Evolutionary conservation across 2,797 vertebrate species (phyloP), one percentile per base, ranked within the genome.

Genomic region (Danio jaintianensis): DNA sequence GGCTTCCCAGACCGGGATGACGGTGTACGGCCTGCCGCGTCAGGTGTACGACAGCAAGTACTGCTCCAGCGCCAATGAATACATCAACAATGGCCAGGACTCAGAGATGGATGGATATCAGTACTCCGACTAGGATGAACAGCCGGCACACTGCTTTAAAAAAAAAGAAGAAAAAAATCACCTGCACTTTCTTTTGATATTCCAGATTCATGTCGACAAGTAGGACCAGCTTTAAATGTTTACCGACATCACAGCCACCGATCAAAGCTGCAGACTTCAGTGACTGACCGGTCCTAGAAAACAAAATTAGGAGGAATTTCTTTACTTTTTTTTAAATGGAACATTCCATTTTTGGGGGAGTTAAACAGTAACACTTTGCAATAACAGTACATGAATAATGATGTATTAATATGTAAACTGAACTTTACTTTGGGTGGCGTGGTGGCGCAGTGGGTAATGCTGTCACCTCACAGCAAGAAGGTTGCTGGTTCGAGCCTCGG

Each of bases 31-130:
- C 76, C 95, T 96, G 18, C 95, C 95, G 0, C 96, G 97, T 55
- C 97, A 98, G 91, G 96, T 98, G 71, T 98, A 93, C 0, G 97
- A 98, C 91, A 95, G 94, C 91, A 98, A 98, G 79, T 98, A 98
- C 93, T 99, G 97, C 92, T 20, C 88, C 91, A 92, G 89, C 88
- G 93, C 83, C 0, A 93, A 93, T 10, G 81, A 87, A 79, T 91
- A 86, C 88, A 92, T 86, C 6, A 86, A 92, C 89, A 90, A 94
- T 36, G 94, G 91, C 0, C 90, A 90, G 0, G 92, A 92, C 55
- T 86, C 85, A 2, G 88, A 94, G 85, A 95, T 94, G 43, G 95
- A 96, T 8, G 94, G 95, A 88, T 93, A 95, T 89, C 95, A 95
- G 88, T 96, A 96, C 87, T 95, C 94, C 3, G 95, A 96, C 83